Evolutionary conservation across 1,140 invertebrate genomes (phyloP).

Genomic region (Drosophila kanapiae): DNA sequence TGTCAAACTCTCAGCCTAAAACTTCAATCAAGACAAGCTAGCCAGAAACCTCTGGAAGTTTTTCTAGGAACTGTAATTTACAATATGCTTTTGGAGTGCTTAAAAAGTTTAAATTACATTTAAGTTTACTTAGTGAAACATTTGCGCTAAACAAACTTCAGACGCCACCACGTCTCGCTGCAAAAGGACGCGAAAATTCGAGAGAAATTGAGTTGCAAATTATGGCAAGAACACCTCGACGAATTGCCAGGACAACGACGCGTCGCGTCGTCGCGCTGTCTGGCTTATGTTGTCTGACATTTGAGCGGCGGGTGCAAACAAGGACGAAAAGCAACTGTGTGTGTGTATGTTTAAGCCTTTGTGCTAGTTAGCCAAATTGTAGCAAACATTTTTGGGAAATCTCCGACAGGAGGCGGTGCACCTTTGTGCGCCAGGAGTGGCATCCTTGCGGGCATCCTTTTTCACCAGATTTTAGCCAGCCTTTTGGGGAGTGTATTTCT

Average conservation of each 20-base stretch:
- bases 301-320: constrained; percentile 32
- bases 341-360: constrained; percentile 60
- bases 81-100: constrained; percentile 15
- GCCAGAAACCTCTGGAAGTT: constrained; percentile 5
- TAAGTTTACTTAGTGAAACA: constrained; percentile 39
- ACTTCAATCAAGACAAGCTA: constrained; percentile 16
- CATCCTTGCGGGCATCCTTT: constrained; percentile 38
- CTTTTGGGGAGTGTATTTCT: constrained; percentile 29
- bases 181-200: constrained; percentile 14
- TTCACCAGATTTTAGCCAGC: constrained; percentile 11
- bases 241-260: constrained; percentile 50
- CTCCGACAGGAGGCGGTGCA: constrained; percentile 48
- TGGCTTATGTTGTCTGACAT: constrained; percentile 57
- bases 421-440: constrained; percentile 50
- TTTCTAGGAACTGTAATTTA: constrained; percentile 10
- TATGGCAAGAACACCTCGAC: constrained; percentile 40
- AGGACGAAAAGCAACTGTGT: constrained; percentile 1
- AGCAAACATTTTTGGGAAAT: constrained; percentile 47
- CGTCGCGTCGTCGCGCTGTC: constrained; percentile 50
- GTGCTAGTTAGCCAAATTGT: constrained; percentile 66
- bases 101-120: constrained; percentile 54
- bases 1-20: background rate
- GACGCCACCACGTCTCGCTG: constrained; percentile 6
- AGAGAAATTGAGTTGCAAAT: constrained; percentile 48
- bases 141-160: constrained; percentile 22